These are phyloP conservation scores for Origma solitaria DNA, from an alignment of 2,113 vertebrate genomes.

Conservation along the genomic window DNA sequence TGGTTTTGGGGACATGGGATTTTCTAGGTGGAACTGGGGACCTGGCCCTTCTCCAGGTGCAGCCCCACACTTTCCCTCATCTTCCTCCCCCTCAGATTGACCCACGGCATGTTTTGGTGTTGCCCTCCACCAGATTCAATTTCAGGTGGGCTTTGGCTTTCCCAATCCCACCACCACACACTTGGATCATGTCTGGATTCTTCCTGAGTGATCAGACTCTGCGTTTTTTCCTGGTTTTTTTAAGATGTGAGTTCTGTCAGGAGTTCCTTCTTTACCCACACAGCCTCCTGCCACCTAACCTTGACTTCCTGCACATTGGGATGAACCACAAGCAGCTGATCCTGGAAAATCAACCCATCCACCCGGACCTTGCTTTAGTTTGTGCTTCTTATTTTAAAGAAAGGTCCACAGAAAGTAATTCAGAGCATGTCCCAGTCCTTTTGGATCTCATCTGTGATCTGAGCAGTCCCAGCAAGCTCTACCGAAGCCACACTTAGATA, in stretches of 20 bases:
- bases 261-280: neutral
- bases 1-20: neutral
- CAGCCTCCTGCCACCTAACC: neutral
- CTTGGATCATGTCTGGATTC: neutral
- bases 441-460: neutral
- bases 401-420: neutral
- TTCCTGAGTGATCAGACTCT: neutral
- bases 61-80: neutral
- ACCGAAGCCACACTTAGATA: neutral
- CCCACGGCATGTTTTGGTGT: neutral
- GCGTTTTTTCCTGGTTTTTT: neutral
- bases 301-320: neutral
- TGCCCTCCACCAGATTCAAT: neutral
- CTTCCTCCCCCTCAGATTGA: neutral
- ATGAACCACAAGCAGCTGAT: accelerated
- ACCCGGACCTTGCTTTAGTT: neutral
- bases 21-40: neutral
- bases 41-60: neutral
- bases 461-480: neutral
- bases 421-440: neutral
- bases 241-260: neutral
- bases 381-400: neutral
- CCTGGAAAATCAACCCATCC: neutral
- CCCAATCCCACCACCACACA: neutral
- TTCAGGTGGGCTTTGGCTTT: neutral